Evolutionary conservation across 2,888 invertebrate genomes (phyloP).

Genomic region (Tenthredo amoena): DNA sequence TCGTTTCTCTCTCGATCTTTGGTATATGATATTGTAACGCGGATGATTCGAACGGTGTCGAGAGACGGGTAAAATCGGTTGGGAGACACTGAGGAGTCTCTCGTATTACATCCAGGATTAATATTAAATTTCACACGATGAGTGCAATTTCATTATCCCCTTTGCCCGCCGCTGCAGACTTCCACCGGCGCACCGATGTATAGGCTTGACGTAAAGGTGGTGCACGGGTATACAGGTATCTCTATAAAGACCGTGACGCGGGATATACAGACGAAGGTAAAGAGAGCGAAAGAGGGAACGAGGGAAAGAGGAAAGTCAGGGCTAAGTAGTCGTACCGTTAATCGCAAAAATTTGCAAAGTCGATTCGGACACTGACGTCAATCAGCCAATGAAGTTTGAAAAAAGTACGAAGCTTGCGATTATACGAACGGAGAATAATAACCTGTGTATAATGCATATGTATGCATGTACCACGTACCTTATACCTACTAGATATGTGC

Average conservation of each 20-base stretch:
- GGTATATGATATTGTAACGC: too few species aligned
- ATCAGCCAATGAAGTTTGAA: not conserved
- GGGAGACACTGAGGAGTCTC: conserved; percentile 68
- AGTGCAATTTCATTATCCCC: conserved; percentile 75
- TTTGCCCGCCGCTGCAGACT: conserved; percentile 55
- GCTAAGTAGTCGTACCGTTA: not conserved
- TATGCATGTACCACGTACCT: too few species aligned
- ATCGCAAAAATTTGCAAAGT: not conserved
- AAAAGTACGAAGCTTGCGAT: not conserved
- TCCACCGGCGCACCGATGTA: conserved; percentile 61
- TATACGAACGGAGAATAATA: not conserved
- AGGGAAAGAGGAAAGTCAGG: not conserved
- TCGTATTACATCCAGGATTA: conserved; percentile 74
- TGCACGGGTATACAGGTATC: conserved; percentile 24
- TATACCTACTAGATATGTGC: conserved; percentile 4
- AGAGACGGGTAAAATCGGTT: conserved; percentile 55
- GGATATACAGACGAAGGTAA: not conserved
- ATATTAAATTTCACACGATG: conserved; percentile 76
- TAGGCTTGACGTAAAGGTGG: conserved; percentile 50
- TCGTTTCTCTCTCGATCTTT: too few species aligned
- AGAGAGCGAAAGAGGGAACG: not conserved
- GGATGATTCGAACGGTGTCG: not conserved
- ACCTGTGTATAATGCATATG: not conserved
- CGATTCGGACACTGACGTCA: not conserved
- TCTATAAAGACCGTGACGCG: conserved; percentile 18